Evolutionary conservation across 1,140 invertebrate species (phyloP).

Genomic region (Ylistrum balloti): DNA sequence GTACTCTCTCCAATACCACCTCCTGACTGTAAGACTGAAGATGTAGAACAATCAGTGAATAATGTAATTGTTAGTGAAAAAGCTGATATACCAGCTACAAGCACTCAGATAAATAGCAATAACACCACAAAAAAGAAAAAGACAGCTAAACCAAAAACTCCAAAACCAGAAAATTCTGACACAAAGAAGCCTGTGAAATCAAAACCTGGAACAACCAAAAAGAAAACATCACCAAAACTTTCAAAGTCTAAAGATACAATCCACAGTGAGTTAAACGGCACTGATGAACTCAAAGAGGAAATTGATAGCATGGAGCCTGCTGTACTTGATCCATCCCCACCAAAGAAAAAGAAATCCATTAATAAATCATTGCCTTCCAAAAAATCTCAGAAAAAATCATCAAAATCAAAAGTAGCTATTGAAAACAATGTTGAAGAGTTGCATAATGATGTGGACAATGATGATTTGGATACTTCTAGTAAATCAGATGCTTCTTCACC

Average conservation of each 20-base stretch:
- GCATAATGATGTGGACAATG: conserved; percentile 13
- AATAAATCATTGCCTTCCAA: conserved; percentile 15
- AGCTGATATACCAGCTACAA: background rate
- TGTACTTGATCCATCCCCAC: conserved; percentile 7
- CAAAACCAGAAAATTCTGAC: background rate
- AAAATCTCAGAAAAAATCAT: conserved; percentile 40
- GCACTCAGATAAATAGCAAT: background rate
- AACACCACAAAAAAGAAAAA: background rate
- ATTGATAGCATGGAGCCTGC: background rate
- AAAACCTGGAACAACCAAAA: conserved; percentile 4
- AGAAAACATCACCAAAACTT: background rate
- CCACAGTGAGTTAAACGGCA: background rate
- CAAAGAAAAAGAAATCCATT: conserved; percentile 46
- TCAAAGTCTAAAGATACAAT: conserved; percentile 7
- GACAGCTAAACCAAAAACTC: background rate
- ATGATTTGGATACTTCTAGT: conserved; percentile 46
- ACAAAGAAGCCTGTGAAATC: background rate
- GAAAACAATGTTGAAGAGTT: conserved; percentile 28
- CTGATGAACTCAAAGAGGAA: background rate
- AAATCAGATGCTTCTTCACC: conserved; percentile 49
- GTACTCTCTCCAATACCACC: conserved; percentile 3
- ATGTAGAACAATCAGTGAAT: background rate
- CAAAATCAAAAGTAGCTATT: conserved; percentile 45
- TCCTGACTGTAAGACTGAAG: background rate
- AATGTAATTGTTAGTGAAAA: background rate